Percentiles rank a stretch among this genome's conserved stretches.
Evolutionary conservation across 2,797 vertebrate genomes (phyloP).

Genomic region (Cossypha polioptera): DNA sequence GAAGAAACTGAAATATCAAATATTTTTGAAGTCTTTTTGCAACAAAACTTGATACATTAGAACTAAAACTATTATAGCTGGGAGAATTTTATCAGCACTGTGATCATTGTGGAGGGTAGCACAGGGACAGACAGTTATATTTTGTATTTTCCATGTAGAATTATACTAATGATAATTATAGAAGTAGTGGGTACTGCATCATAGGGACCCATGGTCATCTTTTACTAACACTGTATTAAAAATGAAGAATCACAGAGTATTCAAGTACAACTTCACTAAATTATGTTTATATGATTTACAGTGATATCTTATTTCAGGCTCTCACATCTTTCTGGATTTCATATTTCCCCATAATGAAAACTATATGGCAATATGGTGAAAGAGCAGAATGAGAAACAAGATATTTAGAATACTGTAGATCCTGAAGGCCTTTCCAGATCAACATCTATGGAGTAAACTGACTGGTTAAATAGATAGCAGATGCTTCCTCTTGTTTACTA

Average conservation of each 20-base stretch:
- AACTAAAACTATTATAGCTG: not conserved
- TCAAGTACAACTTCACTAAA: not conserved
- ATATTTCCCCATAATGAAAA: not conserved
- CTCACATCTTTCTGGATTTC: not conserved
- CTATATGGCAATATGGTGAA: not conserved
- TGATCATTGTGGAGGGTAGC: not conserved
- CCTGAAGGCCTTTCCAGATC: not conserved
- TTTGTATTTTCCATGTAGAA: not conserved
- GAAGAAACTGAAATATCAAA: not conserved
- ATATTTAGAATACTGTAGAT: not conserved
- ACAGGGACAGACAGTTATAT: not conserved
- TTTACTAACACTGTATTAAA: not conserved
- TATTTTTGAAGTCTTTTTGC: not conserved
- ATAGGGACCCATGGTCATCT: not conserved
- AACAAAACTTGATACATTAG: not conserved
- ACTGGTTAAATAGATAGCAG: not conserved
- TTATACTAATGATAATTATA: not conserved
- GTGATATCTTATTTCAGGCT: not conserved
- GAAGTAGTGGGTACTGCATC: not conserved
- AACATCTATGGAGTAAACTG: not conserved
- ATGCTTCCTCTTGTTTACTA: not conserved
- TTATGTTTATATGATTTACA: not conserved
- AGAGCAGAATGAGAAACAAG: not conserved
- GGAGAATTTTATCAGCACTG: not conserved
- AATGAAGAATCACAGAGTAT: not conserved